Evolutionary conservation across 37 sponge, comb jelly and placozoan species (phyloP), one percentile per base, ranked within the genome.

Genomic region (Lycopodina hypogea): DNA sequence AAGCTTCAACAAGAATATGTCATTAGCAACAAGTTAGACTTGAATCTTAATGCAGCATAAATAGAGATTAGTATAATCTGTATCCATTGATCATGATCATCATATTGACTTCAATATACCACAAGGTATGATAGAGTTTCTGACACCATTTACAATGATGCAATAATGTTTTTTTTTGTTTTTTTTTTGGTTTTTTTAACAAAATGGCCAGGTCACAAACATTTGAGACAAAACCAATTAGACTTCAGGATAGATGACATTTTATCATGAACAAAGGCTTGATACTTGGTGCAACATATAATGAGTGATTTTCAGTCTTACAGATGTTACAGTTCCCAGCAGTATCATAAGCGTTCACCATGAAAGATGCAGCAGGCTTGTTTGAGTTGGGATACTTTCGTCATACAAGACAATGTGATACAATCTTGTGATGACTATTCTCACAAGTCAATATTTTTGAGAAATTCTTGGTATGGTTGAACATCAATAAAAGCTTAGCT

Each of bases 131-230:
- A 32, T 86, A 80, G 18, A 57, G 64, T 33, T 67, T 79, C 57
- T 86, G 86, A 66, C 86, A 86, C n/a, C 28, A 39, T 58, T 79
- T 78, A 38, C 80, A 86, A 35, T 66, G 58, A 39, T 83, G 79
- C 28, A 79, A 1, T 35, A 75, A 79, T 40, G 36, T 79, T 56
- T 80, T 79, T 23, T 86, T 42, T 29, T 36, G 55, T 57, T 34
- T 68, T n/a, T n/a, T n/a, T n/a, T n/a, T n/a, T n/a, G n/a, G n/a
- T n/a, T n/a, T n/a, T n/a, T n/a, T n/a, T n/a, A n/a, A n/a, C n/a
- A 30, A 35, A 68, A 19, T 76, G n/a, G n/a, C n/a, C n/a, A n/a
- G n/a, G n/a, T n/a, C n/a, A n/a, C n/a, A n/a, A n/a, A n/a, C n/a
- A n/a, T 26, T 84, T 78, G 38, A 60, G 15, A 41, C 85, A 84